Evolutionary conservation across 2,888 invertebrate species (phyloP), one percentile per base, ranked within the genome.

Genomic region (Thecocarcelia acutangulata): DNA sequence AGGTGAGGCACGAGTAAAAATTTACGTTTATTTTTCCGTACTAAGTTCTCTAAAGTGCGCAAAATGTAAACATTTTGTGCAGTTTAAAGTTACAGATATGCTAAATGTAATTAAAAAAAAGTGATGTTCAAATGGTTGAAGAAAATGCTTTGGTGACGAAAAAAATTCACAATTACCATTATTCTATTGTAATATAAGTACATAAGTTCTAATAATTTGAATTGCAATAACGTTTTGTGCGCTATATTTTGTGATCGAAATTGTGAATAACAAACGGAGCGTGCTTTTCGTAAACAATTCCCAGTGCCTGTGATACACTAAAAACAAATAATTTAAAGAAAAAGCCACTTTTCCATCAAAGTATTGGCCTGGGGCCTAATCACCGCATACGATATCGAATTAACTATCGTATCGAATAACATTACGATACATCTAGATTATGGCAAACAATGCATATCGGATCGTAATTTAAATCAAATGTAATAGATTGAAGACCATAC

Each of bases 261-360:
- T 61, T 42, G 40, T n/a, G 8, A 52, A 90, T 94, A 95, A 87
- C 95, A 99, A 97, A 97, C 94, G 87, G 98, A 98, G 93, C 95
- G 96, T 92, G 95, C 98, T 88, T 99, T 97, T 92, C 97, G 98
- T 93, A 98, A 97, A 92, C 99, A 99, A 93, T 96, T 97, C 56
- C 97, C 97, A 83, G 95, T 99, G 88, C 97, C 98, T 92, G 93
- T 97, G 90, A 97, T 97, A 92, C 95, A 96, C 98, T 98, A 92
- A 95, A 96, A 91, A 94, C 94, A 88, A 92, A 95, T 83, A 92
- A 92, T 85, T 91, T 96, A 91, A 94, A 95, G 89, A 93, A 94
- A 87, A 95, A 95, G 90, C 92, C 94, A 87, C 93, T 98, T 87
- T 95, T 96, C 90, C 93, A 94, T 89, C 95, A 95, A 89, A 97